Conservation (phyloP, 2,888 invertebrate species). For the Fabriciana adippe region DNA sequence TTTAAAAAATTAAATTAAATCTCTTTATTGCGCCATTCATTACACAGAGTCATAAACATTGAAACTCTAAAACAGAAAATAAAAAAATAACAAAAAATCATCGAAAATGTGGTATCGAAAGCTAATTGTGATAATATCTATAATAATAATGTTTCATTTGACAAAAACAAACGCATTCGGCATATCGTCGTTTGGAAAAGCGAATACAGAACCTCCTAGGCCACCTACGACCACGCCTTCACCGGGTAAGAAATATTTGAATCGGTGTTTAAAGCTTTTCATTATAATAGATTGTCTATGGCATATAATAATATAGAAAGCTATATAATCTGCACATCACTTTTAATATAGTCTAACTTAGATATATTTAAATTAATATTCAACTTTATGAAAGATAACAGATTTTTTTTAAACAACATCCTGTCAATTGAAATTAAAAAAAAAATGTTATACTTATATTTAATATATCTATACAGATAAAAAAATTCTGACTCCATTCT, state of each 20-base stretch:
- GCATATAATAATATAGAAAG: conserved; percentile 1
- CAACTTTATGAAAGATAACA: no score
- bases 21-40: conserved; percentile 17
- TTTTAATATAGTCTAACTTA: neutral
- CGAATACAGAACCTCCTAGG: conserved; percentile 70
- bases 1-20: neutral
- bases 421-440: no score
- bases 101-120: conserved; percentile 35
- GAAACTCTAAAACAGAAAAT: conserved; percentile 6
- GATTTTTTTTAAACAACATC: no score
- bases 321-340: neutral
- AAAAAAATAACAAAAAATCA: conserved; percentile 4
- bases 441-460: no score
- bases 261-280: conserved; percentile 44
- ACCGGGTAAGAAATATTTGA: conserved; percentile 67
- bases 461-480: no score
- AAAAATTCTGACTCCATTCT: no score
- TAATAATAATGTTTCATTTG: conserved; percentile 50
- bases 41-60: conserved; percentile 6
- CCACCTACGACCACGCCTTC: conserved; percentile 64
- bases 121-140: conserved; percentile 41
- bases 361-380: neutral
- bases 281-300: conserved; percentile 11
- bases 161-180: conserved; percentile 56
- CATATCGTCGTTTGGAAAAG: conserved; percentile 72